phyloP scores from a whole-genome alignment of 2,797 vertebrate genomes.

The Squalus acanthias region DNA sequence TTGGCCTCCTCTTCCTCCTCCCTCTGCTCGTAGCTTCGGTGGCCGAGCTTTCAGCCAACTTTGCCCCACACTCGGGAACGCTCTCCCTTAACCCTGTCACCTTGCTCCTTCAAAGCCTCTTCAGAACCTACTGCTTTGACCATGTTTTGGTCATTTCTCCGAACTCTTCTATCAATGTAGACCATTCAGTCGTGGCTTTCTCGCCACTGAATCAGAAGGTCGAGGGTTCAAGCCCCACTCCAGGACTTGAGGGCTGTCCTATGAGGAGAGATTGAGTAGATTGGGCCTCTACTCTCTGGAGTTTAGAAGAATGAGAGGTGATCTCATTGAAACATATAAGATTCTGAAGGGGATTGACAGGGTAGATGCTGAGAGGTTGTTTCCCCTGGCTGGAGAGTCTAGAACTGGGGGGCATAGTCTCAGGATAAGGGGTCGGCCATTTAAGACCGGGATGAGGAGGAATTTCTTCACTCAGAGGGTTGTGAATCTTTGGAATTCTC shows the following conservation, averaged over 20 bases:
- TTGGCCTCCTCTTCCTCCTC: background rate
- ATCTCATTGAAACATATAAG: too few species aligned
- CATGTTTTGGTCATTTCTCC: background rate
- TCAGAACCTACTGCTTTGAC: background rate
- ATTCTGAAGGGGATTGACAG: too few species aligned
- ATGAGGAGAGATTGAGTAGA: too few species aligned
- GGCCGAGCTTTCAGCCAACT: background rate
- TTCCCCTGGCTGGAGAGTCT: too few species aligned
- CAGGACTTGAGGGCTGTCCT: background rate
- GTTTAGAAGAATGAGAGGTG: too few species aligned
- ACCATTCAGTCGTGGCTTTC: background rate
- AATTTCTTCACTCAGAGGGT: too few species aligned
- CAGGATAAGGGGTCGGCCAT: too few species aligned
- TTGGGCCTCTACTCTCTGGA: too few species aligned
- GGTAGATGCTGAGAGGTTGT: too few species aligned
- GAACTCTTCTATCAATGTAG: background rate
- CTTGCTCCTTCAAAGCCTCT: background rate
- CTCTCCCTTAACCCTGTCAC: background rate
- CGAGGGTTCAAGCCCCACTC: background rate
- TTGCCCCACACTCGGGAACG: background rate
- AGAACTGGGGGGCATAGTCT: too few species aligned
- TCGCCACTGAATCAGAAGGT: background rate
- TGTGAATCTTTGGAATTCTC: too few species aligned
- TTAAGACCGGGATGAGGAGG: too few species aligned
- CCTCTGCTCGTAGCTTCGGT: background rate